A percentile compares a stretch with the other conserved stretches of the same genome.
Conservation (phyloP, 2,888 invertebrate genomes). For the Biston stratarius region DNA sequence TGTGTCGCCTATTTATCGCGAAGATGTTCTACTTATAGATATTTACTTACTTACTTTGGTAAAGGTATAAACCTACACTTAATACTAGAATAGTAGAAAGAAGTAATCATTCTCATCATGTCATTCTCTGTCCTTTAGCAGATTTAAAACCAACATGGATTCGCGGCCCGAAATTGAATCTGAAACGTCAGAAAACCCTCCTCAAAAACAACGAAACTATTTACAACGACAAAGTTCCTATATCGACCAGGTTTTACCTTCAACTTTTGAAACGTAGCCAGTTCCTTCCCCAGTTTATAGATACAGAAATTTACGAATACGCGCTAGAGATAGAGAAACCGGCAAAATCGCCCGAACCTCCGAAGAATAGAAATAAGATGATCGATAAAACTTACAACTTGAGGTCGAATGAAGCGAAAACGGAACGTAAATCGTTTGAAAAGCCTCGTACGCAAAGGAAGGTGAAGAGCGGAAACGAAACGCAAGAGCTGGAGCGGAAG, state of each 20-base stretch:
- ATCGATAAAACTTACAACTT: constrained; percentile 72
- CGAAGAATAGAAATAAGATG: constrained; percentile 55
- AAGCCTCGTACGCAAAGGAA: constrained; percentile 59
- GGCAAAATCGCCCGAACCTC: constrained; percentile 55
- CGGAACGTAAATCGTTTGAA: constrained; percentile 68
- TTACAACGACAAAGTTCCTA: constrained; percentile 78
- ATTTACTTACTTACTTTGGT: too few species aligned
- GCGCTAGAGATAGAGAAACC: constrained; percentile 75
- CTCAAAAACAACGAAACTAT: constrained; percentile 75
- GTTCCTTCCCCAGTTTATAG: constrained; percentile 69
- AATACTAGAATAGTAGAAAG: too few species aligned
- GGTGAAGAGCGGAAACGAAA: constrained; percentile 41
- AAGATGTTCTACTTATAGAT: too few species aligned
- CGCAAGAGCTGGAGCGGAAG: constrained; percentile 10
- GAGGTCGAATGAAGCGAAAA: constrained; percentile 70
- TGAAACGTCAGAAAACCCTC: constrained; percentile 68
- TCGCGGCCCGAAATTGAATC: constrained; percentile 56
- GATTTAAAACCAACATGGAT: constrained; percentile 55
- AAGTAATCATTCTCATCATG: too few species aligned
- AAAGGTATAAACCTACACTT: too few species aligned
- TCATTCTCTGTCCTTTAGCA: constrained; percentile 48
- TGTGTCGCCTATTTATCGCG: too few species aligned
- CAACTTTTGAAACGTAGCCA: constrained; percentile 77
- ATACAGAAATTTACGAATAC: constrained; percentile 73
- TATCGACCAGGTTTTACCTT: constrained; percentile 77